A percentile compares a stretch with the other conserved stretches of the same genome.
Conservation (phyloP, 2,888 invertebrate genomes). For the Polietes domitor region DNA sequence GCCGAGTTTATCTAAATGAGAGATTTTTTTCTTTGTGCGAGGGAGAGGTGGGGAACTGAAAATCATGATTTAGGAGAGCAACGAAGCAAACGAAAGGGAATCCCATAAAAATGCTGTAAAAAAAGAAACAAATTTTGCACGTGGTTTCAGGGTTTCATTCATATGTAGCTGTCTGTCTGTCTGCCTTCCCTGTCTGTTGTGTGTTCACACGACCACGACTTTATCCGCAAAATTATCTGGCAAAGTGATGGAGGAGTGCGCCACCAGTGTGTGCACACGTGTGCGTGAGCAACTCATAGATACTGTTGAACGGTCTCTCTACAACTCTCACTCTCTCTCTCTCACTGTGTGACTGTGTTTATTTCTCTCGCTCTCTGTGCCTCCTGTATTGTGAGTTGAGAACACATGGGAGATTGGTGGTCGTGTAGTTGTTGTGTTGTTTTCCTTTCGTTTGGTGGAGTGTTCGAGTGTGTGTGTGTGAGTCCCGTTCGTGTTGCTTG, state of each 20-base stretch:
- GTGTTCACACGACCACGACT: slow-evolving; percentile 54
- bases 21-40: neutral
- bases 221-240: slow-evolving; percentile 74
- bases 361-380: neutral
- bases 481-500: no score
- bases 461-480: slow-evolving; percentile 59
- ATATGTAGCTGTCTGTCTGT: slow-evolving; percentile 17
- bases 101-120: neutral
- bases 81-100: no score
- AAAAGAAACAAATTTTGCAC: slow-evolving; percentile 60
- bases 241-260: neutral
- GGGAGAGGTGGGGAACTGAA: neutral
- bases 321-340: no score
- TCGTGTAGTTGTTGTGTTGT: slow-evolving; percentile 39
- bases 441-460: slow-evolving; percentile 25
- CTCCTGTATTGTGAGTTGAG: no score
- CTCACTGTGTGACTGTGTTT: no score
- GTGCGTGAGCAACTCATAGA: neutral
- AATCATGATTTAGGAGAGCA: no score
- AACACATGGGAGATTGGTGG: no score
- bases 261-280: slow-evolving; percentile 38
- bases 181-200: slow-evolving; percentile 32
- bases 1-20: slow-evolving; percentile 4
- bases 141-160: slow-evolving; percentile 66
- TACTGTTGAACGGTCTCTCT: neutral